phyloP scores from a whole-genome alignment of 2,888 invertebrate species.

The Orchesellides sinensis region DNA sequence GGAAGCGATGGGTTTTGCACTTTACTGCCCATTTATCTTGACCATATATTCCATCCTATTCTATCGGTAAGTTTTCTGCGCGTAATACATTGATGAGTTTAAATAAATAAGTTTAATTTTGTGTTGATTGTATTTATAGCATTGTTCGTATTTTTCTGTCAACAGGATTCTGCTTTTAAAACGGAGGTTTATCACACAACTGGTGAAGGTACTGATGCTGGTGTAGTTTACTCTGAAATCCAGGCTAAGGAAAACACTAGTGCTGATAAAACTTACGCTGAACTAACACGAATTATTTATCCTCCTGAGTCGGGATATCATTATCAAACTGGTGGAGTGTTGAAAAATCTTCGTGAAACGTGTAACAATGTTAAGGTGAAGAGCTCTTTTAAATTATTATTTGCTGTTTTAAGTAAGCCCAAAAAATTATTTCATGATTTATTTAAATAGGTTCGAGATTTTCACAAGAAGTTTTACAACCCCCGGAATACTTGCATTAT shows the following conservation, averaged over 20 bases:
- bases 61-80: conserved; percentile 83
- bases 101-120: neutral
- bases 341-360: conserved; percentile 89
- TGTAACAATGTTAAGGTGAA: conserved; percentile 89
- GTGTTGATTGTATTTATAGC: neutral
- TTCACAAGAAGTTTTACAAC: conserved; percentile 91
- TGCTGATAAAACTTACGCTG: conserved; percentile 83
- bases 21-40: conserved; percentile 92
- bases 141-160: too few relatives aligned
- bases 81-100: conserved; percentile 51
- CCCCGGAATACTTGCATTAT: conserved; percentile 92
- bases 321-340: conserved; percentile 89
- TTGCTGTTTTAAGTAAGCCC: neutral
- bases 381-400: too few relatives aligned
- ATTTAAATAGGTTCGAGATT: conserved; percentile 82
- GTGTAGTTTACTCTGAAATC: conserved; percentile 98
- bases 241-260: conserved; percentile 90
- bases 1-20: conserved; percentile 91
- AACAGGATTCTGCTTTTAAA: conserved; percentile 86
- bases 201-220: conserved; percentile 91
- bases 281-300: conserved; percentile 85
- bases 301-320: conserved; percentile 90
- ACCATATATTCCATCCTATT: conserved; percentile 91
- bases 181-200: conserved; percentile 96
- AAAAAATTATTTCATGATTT: neutral